These are phyloP conservation scores for Callionymus lyra DNA, from an alignment of 2,113 vertebrate species.

Conservation along the genomic window DNA sequence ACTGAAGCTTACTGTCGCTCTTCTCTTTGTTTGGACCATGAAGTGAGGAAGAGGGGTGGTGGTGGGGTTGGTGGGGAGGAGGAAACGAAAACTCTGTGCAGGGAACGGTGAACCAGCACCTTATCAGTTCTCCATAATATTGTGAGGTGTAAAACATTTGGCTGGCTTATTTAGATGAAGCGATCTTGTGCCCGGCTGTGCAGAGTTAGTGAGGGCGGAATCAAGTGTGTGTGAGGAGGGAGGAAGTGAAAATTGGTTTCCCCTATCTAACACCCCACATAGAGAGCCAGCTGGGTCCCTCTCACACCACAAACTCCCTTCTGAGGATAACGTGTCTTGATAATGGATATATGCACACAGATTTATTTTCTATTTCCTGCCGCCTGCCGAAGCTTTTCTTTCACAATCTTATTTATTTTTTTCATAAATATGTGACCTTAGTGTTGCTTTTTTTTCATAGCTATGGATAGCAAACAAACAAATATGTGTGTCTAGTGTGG, in stretches of 20 bases:
- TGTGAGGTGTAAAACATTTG: constrained; percentile 69
- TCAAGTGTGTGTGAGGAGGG: constrained; percentile 36
- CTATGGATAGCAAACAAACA: constrained; percentile 25
- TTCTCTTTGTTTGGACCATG: constrained; percentile 24
- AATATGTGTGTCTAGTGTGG: not conserved
- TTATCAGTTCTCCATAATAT: constrained; percentile 61
- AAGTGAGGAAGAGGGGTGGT: constrained; percentile 17
- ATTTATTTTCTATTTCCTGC: constrained; percentile 62
- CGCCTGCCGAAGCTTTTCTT: constrained; percentile 48
- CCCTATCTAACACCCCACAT: constrained; percentile 58
- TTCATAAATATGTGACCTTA: constrained; percentile 40
- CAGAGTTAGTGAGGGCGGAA: constrained; percentile 44
- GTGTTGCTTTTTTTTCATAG: constrained; percentile 36
- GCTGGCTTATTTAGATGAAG: constrained; percentile 65
- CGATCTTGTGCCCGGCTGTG: constrained; percentile 48
- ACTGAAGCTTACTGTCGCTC: constrained; percentile 25
- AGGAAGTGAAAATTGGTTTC: constrained; percentile 65
- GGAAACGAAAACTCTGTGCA: constrained; percentile 22
- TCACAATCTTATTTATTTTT: constrained; percentile 42
- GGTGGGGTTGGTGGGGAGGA: constrained; percentile 3
- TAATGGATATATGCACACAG: constrained; percentile 60
- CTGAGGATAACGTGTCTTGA: constrained; percentile 53
- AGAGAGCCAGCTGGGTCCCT: constrained; percentile 40
- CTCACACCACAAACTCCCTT: constrained; percentile 39
- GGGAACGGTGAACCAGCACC: constrained; percentile 39